Evolutionary conservation across 2,888 invertebrate species (phyloP).

Genomic region (Archaeoteleia sp.): DNA sequence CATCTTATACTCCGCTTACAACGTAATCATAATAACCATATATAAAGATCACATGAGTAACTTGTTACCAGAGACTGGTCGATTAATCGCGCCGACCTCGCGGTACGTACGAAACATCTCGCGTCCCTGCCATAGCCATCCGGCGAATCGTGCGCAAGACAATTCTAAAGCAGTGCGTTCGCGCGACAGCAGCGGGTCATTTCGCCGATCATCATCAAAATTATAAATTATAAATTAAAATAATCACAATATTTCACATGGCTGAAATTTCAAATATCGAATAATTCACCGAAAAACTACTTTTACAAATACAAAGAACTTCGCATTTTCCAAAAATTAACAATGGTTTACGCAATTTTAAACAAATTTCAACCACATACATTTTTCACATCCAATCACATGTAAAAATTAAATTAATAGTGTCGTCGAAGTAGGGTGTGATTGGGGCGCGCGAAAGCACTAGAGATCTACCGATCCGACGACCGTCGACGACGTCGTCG

Average conservation of each 20-base stretch:
- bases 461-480: slow-evolving; percentile 37
- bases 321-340: too few relatives aligned
- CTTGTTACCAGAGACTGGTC: slow-evolving; percentile 55
- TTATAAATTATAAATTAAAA: too few relatives aligned
- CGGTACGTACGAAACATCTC: slow-evolving; percentile 25
- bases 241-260: too few relatives aligned
- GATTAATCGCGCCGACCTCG: slow-evolving; percentile 5
- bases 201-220: too few relatives aligned
- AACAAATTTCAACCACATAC: too few relatives aligned
- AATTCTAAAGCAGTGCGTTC: slow-evolving; percentile 46
- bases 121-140: slow-evolving; percentile 60
- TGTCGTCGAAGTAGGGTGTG: too few relatives aligned
- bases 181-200: too few relatives aligned
- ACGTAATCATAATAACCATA: slow-evolving; percentile 66
- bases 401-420: not conserved
- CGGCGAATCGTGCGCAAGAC: slow-evolving; percentile 62
- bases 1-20: slow-evolving; percentile 65
- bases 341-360: too few relatives aligned
- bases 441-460: slow-evolving; percentile 38
- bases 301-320: too few relatives aligned
- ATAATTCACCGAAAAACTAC: too few relatives aligned
- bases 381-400: not conserved
- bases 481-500: not conserved
- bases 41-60: slow-evolving; percentile 63
- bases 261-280: too few relatives aligned